Evolutionary conservation across 2,888 invertebrate species (phyloP).

Genomic region (Marronus borbonicus): DNA sequence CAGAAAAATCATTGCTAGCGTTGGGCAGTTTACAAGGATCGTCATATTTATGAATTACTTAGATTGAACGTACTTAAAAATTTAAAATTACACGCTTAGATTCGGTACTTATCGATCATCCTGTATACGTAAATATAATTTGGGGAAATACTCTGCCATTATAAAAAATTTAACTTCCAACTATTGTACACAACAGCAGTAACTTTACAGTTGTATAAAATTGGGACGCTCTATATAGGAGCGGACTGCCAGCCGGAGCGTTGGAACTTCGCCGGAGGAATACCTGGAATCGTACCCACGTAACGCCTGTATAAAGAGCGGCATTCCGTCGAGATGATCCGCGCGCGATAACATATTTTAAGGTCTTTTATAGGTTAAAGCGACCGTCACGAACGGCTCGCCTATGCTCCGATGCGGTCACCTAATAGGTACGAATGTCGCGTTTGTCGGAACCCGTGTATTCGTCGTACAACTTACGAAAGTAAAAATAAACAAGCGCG

Average conservation of each 20-base stretch:
- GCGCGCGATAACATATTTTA: conserved; percentile 13
- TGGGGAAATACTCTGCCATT: no score
- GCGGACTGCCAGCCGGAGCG: no score
- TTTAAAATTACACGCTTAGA: no score
- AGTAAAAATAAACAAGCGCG: no score
- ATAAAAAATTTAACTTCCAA: no score
- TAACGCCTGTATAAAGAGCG: conserved; percentile 9
- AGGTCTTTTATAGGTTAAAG: conserved; percentile 1
- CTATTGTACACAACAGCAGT: no score
- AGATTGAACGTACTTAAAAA: no score
- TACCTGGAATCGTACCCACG: conserved; percentile 1
- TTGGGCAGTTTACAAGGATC: conserved; percentile 71
- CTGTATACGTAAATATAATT: no score
- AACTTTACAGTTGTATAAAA: no score
- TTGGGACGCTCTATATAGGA: background rate
- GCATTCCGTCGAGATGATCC: conserved; percentile 11
- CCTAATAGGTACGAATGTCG: background rate
- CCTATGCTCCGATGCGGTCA: background rate
- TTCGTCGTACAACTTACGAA: background rate
- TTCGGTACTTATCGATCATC: no score
- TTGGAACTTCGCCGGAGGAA: background rate
- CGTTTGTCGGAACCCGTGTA: background rate
- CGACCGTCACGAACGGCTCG: background rate
- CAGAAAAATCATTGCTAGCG: conserved; percentile 89
- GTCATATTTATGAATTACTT: no score